These are phyloP conservation scores for Hymenopus coronatus DNA, from an alignment of 2,888 invertebrate species.

Conservation along the genomic window DNA sequence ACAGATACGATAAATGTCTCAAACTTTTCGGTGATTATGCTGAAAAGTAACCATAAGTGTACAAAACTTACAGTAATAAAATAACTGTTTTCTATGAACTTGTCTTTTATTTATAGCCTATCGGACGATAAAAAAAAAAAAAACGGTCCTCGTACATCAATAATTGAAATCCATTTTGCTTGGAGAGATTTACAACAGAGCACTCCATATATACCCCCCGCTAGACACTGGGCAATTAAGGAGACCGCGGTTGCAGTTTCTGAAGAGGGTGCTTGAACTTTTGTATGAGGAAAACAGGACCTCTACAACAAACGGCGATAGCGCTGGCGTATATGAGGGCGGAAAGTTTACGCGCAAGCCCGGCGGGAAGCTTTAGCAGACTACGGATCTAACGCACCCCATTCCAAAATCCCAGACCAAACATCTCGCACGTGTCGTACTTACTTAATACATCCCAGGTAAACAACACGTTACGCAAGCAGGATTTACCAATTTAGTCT, in stretches of 20 bases:
- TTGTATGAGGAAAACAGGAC: background rate
- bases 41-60: too few species aligned
- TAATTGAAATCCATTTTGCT: too few species aligned
- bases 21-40: too few species aligned
- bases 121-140: too few species aligned
- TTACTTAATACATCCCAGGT: background rate
- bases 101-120: too few species aligned
- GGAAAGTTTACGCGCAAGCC: background rate
- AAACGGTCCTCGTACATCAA: too few species aligned
- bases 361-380: background rate
- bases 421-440: background rate
- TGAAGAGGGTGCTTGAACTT: background rate
- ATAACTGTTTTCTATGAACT: too few species aligned
- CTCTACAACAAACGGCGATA: background rate
- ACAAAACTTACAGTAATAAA: too few species aligned
- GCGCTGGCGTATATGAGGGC: background rate
- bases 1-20: too few species aligned
- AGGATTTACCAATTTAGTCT: background rate
- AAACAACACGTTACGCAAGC: background rate
- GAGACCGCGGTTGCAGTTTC: background rate
- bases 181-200: too few species aligned
- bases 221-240: background rate
- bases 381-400: background rate
- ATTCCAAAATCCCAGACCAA: background rate
- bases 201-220: too few species aligned